A percentile compares a stretch with the other conserved stretches of the same genome.
Conservation (phyloP, 2,113 vertebrate genomes). For the Formicarius rufipectus region DNA sequence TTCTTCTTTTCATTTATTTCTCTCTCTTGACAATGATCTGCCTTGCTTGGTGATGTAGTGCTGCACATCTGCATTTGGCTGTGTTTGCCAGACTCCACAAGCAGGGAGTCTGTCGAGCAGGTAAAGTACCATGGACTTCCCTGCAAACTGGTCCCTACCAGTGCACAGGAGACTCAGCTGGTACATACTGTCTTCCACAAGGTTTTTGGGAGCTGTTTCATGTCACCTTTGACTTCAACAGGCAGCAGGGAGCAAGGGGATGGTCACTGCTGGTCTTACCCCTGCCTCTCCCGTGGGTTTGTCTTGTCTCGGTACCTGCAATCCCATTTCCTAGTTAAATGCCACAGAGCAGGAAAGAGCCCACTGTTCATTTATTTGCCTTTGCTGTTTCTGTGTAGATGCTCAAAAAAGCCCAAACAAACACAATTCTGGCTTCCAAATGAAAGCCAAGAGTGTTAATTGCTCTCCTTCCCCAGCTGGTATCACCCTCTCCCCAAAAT, state of each 20-base stretch:
- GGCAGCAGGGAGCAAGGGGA: neutral
- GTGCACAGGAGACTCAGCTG: neutral
- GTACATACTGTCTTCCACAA: neutral
- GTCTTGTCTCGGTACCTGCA: neutral
- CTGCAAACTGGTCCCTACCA: neutral
- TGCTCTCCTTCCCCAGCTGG: neutral
- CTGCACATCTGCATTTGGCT: neutral
- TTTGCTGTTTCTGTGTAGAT: neutral
- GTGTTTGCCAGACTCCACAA: accelerated
- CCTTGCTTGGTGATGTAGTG: accelerated
- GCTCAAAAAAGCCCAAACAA: neutral
- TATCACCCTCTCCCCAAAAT: neutral
- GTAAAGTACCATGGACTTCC: neutral
- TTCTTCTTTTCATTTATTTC: neutral
- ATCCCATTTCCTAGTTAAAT: neutral
- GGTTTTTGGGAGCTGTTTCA: neutral
- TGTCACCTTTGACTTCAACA: neutral
- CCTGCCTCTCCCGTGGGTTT: accelerated
- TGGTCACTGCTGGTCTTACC: neutral
- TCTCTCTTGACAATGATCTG: neutral
- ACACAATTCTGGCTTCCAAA: neutral
- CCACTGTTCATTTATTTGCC: neutral
- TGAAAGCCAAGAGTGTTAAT: neutral
- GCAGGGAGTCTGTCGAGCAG: neutral
- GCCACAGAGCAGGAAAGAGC: neutral